A percentile compares a stretch with the other conserved stretches of the same genome.
These are phyloP conservation scores for Nothobranchius furzeri DNA, from an alignment of 2,113 vertebrate species.

Conservation along the genomic window DNA sequence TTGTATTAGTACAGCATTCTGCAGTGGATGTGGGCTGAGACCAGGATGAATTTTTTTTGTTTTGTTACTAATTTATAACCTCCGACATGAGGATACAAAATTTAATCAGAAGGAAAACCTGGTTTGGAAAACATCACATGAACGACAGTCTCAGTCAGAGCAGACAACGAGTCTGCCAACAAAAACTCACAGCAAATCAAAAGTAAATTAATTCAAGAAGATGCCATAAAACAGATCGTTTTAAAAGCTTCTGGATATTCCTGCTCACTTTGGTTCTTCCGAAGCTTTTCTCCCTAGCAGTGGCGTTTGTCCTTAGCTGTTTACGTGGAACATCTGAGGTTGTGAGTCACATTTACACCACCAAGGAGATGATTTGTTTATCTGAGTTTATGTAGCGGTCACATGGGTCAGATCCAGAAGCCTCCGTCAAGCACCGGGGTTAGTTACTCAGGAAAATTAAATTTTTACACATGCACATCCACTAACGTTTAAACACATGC, in stretches of 20 bases:
- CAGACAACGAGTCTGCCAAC: constrained; percentile 2
- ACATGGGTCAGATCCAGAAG: constrained; percentile 53
- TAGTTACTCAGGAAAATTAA: constrained; percentile 20
- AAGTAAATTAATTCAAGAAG: constrained; percentile 18
- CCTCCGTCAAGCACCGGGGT: constrained; percentile 1
- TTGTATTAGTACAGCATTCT: background rate
- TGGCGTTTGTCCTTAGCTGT: constrained; percentile 25
- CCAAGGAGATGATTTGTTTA: constrained; percentile 60
- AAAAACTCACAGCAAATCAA: constrained; percentile 22
- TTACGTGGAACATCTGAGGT: constrained; percentile 46
- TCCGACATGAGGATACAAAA: background rate
- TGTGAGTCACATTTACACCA: constrained; percentile 49
- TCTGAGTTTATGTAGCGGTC: constrained; percentile 56
- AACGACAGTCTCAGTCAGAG: constrained; percentile 2
- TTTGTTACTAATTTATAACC: background rate
- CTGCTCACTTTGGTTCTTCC: constrained; percentile 4
- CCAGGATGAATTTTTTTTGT: background rate
- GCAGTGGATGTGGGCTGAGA: background rate
- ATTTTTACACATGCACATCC: constrained; percentile 27
- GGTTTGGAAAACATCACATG: constrained; percentile 3
- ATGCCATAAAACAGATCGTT: background rate
- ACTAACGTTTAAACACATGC: constrained; percentile 21
- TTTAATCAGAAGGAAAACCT: background rate
- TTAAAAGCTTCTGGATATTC: constrained; percentile 6
- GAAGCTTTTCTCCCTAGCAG: constrained; percentile 34